Evolutionary conservation across 2,888 invertebrate genomes (phyloP).

Genomic region (Patella depressa): DNA sequence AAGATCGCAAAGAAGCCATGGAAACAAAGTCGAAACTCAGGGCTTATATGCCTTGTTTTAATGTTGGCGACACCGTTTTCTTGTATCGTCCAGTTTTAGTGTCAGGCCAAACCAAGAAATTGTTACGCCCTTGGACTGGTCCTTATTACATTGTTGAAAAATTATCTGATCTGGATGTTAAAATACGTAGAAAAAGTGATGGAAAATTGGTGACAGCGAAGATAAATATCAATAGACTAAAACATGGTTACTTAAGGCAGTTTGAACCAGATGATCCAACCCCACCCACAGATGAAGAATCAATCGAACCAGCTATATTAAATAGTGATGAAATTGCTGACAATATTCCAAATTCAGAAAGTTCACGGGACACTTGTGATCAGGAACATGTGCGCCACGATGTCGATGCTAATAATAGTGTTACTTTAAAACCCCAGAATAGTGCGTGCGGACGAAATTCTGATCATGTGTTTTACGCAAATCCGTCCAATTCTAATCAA

Average conservation of each 20-base stretch:
- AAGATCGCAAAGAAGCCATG: background rate
- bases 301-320: slow-evolving; percentile 2
- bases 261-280: background rate
- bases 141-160: background rate
- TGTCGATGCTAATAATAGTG: background rate
- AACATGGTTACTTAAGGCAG: background rate
- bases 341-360: background rate
- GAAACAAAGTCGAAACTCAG: background rate
- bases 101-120: background rate
- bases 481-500: too few relatives aligned
- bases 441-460: background rate
- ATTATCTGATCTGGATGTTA: background rate
- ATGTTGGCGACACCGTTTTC: background rate
- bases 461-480: too few relatives aligned
- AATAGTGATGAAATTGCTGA: background rate
- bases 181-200: slow-evolving; percentile 1
- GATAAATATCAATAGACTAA: background rate
- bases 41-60: background rate
- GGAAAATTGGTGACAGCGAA: background rate
- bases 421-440: background rate
- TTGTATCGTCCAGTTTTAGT: background rate
- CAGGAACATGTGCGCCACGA: background rate
- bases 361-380: background rate
- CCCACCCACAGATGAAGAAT: background rate
- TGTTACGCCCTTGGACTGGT: background rate